phyloP scores from a whole-genome alignment of 2,797 vertebrate genomes.

The Mallotus villosus region DNA sequence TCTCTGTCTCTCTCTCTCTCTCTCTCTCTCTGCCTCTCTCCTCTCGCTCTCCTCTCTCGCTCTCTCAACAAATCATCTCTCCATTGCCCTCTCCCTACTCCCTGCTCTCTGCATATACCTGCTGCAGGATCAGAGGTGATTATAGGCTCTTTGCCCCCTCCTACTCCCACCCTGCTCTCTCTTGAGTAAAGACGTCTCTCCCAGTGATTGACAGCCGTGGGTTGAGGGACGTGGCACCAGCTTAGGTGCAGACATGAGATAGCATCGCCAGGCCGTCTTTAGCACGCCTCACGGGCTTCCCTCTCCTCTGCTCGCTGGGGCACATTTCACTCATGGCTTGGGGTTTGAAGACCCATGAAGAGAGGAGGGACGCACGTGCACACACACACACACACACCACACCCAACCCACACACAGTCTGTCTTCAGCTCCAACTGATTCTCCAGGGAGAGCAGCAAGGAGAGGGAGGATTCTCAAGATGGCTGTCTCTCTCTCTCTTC shows the following conservation, averaged over 20 bases:
- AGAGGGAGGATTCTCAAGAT: too few relatives aligned
- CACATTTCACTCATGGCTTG: constrained; percentile 75
- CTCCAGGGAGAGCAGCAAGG: constrained; percentile 51
- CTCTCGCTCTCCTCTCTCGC: constrained; percentile 9
- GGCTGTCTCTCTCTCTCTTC: constrained; percentile 13
- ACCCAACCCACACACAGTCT: constrained; percentile 44
- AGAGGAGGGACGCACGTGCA: constrained; percentile 45
- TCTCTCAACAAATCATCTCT: too few relatives aligned
- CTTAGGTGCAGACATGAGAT: constrained; percentile 72
- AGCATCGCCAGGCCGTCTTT: constrained; percentile 68
- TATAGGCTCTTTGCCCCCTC: constrained; percentile 43
- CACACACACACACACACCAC: constrained; percentile 40
- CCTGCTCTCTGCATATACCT: constrained; percentile 50
- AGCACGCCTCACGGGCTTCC: constrained; percentile 67
- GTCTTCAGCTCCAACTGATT: constrained; percentile 59
- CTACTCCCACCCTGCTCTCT: too few relatives aligned
- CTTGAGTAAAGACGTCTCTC: constrained; percentile 38
- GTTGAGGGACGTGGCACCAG: constrained; percentile 70
- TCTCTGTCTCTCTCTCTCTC: neutral
- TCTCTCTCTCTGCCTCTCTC: neutral
- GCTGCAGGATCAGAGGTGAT: constrained; percentile 62
- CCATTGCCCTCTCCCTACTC: neutral
- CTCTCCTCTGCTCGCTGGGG: constrained; percentile 46
- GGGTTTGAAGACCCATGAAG: constrained; percentile 63
- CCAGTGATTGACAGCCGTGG: constrained; percentile 71